phyloP scores from a whole-genome alignment of 1,140 invertebrate species.

The Antheraea pernyi region DNA sequence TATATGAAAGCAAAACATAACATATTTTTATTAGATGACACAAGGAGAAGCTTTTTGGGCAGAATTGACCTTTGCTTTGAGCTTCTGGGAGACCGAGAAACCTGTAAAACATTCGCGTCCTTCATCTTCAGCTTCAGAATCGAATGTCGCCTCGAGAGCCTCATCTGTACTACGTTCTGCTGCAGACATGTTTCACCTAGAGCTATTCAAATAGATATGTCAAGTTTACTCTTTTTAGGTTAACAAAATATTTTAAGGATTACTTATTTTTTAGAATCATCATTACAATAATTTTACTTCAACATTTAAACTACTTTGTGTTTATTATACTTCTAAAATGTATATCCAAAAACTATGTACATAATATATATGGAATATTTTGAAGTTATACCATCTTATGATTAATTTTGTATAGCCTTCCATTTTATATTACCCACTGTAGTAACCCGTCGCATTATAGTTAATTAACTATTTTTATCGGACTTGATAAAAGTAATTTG shows the following conservation, averaged over 20 bases:
- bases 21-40: constrained; percentile 75
- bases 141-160: constrained; percentile 55
- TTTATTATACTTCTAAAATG: too few relatives aligned
- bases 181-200: constrained; percentile 55
- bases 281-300: too few relatives aligned
- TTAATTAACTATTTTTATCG: too few relatives aligned
- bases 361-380: neutral
- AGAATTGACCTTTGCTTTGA: constrained; percentile 82
- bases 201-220: constrained; percentile 32
- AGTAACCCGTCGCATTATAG: too few relatives aligned
- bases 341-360: too few relatives aligned
- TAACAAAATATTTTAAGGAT: too few relatives aligned
- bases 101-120: constrained; percentile 75
- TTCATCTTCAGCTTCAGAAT: constrained; percentile 49
- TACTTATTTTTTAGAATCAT: too few relatives aligned
- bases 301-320: too few relatives aligned
- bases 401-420: too few relatives aligned
- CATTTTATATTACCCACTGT: too few relatives aligned
- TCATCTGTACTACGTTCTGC: constrained; percentile 66
- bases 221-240: neutral
- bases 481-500: too few relatives aligned
- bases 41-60: constrained; percentile 81
- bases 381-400: too few relatives aligned
- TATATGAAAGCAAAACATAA: neutral
- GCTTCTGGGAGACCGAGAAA: constrained; percentile 83